These are phyloP conservation scores for Agrypnia vestita DNA, from an alignment of 1,140 invertebrate genomes.

Conservation along the genomic window DNA sequence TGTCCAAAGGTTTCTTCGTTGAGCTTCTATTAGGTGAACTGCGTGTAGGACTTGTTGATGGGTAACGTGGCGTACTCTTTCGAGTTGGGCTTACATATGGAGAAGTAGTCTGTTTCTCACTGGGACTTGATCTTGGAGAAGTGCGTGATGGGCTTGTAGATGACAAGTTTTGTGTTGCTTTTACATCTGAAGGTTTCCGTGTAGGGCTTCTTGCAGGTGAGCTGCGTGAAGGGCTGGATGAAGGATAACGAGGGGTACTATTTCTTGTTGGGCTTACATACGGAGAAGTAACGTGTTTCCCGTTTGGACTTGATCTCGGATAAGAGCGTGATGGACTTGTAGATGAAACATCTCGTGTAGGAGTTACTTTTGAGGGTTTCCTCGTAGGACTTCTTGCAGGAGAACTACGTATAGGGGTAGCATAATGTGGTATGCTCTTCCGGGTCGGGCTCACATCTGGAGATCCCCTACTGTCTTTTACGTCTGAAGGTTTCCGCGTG, in stretches of 20 bases:
- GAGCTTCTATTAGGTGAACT: slow-evolving; percentile 40
- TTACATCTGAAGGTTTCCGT: slow-evolving; percentile 40
- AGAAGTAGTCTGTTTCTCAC: not conserved
- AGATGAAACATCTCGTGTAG: slow-evolving; percentile 39
- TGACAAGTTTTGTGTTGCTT: slow-evolving; percentile 40
- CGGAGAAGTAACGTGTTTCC: not conserved
- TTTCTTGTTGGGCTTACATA: not conserved
- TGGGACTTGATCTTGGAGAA: slow-evolving; percentile 68
- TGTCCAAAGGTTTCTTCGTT: slow-evolving; percentile 29
- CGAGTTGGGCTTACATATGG: not conserved
- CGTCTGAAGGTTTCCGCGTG: not conserved
- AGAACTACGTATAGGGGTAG: slow-evolving; percentile 7
- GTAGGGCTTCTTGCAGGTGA: slow-evolving; percentile 22
- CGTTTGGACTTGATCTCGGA: slow-evolving; percentile 67
- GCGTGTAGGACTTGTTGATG: slow-evolving; percentile 17
- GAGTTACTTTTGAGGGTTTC: slow-evolving; percentile 46
- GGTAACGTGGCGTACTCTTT: not conserved
- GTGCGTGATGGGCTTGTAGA: slow-evolving; percentile 63
- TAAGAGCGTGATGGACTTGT: slow-evolving; percentile 64
- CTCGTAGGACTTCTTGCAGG: slow-evolving; percentile 47
- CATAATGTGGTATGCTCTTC: slow-evolving; percentile 13
- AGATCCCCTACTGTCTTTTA: not conserved
- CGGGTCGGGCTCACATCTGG: slow-evolving; percentile 17
- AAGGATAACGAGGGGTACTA: not conserved
- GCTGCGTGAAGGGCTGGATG: slow-evolving; percentile 3